Percentiles rank a stretch among this genome's conserved stretches.
These are phyloP conservation scores for Halcyon chelicuti DNA, from an alignment of 2,797 vertebrate species.

Conservation along the genomic window DNA sequence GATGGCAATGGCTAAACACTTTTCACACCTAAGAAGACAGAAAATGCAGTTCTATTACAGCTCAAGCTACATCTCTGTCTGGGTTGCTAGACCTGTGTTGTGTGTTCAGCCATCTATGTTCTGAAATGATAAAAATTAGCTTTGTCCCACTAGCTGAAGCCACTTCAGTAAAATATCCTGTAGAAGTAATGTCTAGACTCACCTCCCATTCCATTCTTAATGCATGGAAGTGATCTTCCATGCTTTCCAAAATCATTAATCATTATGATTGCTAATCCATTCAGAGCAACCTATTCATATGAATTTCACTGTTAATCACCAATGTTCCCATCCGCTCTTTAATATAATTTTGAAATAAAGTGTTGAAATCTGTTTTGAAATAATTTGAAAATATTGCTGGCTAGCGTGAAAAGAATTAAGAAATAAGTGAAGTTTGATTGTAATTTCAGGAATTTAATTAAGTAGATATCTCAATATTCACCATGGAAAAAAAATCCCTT, in stretches of 20 bases:
- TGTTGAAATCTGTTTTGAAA: slow-evolving; percentile 36
- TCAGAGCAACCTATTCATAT: background rate
- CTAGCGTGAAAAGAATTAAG: background rate
- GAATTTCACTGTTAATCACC: background rate
- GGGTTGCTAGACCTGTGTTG: background rate
- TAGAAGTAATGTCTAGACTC: background rate
- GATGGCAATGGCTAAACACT: background rate
- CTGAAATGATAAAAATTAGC: background rate
- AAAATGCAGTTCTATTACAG: background rate
- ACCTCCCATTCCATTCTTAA: background rate
- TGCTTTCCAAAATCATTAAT: background rate
- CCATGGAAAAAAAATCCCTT: background rate
- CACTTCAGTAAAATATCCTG: background rate
- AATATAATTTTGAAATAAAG: background rate
- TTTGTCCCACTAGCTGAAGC: background rate
- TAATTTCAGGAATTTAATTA: background rate
- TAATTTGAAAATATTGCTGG: background rate
- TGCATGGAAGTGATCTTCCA: background rate
- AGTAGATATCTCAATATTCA: background rate
- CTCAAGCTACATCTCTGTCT: background rate
- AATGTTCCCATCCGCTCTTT: background rate
- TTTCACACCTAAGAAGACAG: background rate
- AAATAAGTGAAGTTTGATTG: background rate
- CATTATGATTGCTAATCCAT: background rate
- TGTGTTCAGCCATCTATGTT: background rate